A percentile compares a stretch with the other conserved stretches of the same genome.
These are phyloP conservation scores for Philantomba maxwellii DNA, from an alignment of 2,113 vertebrate species.

Conservation along the genomic window DNA sequence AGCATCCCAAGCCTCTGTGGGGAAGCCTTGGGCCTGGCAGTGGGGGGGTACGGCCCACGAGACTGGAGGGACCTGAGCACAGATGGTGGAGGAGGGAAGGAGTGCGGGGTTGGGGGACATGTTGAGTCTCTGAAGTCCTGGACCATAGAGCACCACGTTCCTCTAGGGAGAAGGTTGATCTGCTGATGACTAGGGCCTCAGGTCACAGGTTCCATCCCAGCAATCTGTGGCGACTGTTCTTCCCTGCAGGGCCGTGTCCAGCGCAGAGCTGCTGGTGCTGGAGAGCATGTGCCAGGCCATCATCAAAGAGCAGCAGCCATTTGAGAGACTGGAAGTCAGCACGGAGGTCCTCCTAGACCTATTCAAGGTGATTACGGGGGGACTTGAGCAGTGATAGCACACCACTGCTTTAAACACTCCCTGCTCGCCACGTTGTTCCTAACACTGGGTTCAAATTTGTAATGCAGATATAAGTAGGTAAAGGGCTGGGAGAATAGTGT, in stretches of 20 bases:
- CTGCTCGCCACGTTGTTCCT: neutral
- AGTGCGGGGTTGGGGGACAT: neutral
- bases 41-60: too few species aligned
- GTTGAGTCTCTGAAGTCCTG: neutral
- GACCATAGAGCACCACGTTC: neutral
- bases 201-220: neutral
- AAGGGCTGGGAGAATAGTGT: neutral
- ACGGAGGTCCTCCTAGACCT: constrained; percentile 82
- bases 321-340: constrained; percentile 83
- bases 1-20: neutral
- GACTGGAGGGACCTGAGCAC: neutral
- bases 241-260: constrained; percentile 79
- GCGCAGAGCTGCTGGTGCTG: constrained; percentile 76
- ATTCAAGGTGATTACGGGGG: constrained; percentile 79
- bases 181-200: neutral
- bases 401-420: neutral
- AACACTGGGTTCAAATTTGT: neutral
- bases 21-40: neutral
- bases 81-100: neutral
- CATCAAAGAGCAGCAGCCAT: constrained; percentile 82
- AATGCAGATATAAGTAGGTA: neutral
- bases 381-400: neutral
- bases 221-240: neutral
- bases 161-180: neutral
- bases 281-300: constrained; percentile 79